Base-by-base conservation (phyloP, 2,797 vertebrate species). In the Pantherophis vulpinus region DNA sequence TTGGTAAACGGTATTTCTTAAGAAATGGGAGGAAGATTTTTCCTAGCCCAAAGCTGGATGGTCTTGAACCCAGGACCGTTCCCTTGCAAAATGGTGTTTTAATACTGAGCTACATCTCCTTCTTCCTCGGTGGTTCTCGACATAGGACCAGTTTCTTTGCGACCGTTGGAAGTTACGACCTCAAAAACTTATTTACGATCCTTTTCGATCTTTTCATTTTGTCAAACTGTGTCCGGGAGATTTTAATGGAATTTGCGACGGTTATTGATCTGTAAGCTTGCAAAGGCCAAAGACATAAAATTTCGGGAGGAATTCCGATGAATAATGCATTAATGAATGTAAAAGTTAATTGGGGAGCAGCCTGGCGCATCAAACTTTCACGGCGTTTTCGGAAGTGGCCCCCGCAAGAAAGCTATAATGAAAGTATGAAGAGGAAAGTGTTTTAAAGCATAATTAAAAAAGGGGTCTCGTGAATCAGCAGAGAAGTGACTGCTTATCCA, bases 191-290 rank as follows among this genome's bases (percentile, higher is more conserved):
- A 32, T 70, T 70, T 32, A 70, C 2, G 5, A 70, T 32, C 13
- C n/a, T 70, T 16, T 56, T 56, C 32, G 9, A 66, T 51, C 23
- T 87, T 90, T 20, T 29, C 37, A 7, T 58, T 16, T 32, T 23
- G 37, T 42, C 25, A 14, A 90, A 66, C n/a, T 88, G 12, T 10
- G 1, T 47, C 3, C 3, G 29, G 54, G 56, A 66, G 37, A 29
- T 59, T 8, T 79, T 74, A 74, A 42, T 20, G 58, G 16, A 16
- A 25, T 74, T 58, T 86, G 95, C 92, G 63, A 56, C 95, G 93
- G 92, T 95, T 94, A 96, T 95, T 94, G 93, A 95, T 95, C 58
- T 94, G 93, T 95, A 87, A 93, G 51, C 87, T 92, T 4, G 47
- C 91, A 83, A 92, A 91, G 91, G 86, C 91, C 1, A 0, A 79